Evolutionary conservation across 2,797 vertebrate species (phyloP).

Genomic region (Novumbra hubbsi): DNA sequence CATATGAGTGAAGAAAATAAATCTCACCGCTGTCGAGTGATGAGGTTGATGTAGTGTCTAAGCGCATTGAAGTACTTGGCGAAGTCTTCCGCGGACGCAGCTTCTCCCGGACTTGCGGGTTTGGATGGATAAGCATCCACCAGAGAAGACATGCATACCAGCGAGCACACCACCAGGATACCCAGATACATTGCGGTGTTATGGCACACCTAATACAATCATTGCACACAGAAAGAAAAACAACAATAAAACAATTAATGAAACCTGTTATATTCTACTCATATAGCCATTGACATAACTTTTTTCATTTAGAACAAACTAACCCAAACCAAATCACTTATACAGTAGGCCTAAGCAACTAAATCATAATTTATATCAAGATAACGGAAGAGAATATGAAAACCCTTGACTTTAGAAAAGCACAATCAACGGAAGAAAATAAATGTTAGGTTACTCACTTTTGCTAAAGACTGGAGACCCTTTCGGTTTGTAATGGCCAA

Average conservation of each 20-base stretch:
- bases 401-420: background rate
- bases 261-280: background rate
- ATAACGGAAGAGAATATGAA: background rate
- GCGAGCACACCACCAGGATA: constrained; percentile 78
- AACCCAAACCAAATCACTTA: background rate
- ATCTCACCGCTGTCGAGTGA: constrained; percentile 91
- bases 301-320: background rate
- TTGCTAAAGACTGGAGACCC: constrained; percentile 20
- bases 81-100: constrained; percentile 85
- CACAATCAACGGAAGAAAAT: constrained; percentile 24
- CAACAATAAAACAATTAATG: background rate
- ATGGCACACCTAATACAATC: constrained; percentile 72
- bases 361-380: background rate
- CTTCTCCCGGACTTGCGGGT: constrained; percentile 83
- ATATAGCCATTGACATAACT: background rate
- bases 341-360: too few species aligned
- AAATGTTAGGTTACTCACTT: constrained; percentile 47
- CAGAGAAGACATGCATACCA: constrained; percentile 80
- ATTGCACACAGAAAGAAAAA: background rate
- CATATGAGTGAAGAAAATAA: constrained; percentile 29
- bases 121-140: constrained; percentile 86
- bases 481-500: constrained; percentile 28
- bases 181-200: constrained; percentile 76
- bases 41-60: constrained; percentile 95
- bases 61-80: constrained; percentile 91